These are phyloP conservation scores for Dendroctonus ponderosae DNA, from an alignment of 1,140 invertebrate species.

Conservation along the genomic window DNA sequence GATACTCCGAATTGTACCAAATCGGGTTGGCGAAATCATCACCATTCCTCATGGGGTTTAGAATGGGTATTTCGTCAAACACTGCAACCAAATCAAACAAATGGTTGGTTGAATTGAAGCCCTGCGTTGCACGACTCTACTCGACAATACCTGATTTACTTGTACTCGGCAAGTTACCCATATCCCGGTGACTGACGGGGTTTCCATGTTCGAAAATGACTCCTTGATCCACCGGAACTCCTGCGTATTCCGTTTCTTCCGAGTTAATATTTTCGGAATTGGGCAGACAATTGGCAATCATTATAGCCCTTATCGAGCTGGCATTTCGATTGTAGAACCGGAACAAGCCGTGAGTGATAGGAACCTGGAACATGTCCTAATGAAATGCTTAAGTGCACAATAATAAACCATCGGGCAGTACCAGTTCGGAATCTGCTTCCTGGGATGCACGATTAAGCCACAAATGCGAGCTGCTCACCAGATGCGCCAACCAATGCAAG, in stretches of 20 bases:
- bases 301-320: constrained; percentile 73
- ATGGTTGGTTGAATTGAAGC: background rate
- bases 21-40: constrained; percentile 50
- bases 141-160: constrained; percentile 28
- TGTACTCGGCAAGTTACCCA: constrained; percentile 39
- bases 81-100: constrained; percentile 1
- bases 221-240: constrained; percentile 30
- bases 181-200: constrained; percentile 56
- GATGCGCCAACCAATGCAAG: constrained; percentile 74
- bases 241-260: constrained; percentile 43
- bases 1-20: constrained; percentile 59
- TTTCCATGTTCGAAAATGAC: constrained; percentile 53
- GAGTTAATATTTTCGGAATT: constrained; percentile 46
- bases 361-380: constrained; percentile 42
- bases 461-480: constrained; percentile 75
- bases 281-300: constrained; percentile 69
- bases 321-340: constrained; percentile 81
- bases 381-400: background rate
- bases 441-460: constrained; percentile 86
- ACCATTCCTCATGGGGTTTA: constrained; percentile 19
- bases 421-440: constrained; percentile 75
- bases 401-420: constrained; percentile 40
- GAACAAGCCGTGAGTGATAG: constrained; percentile 76
- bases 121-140: background rate
- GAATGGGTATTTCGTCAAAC: constrained; percentile 26